phyloP scores from a whole-genome alignment of 2,888 invertebrate species.

The Podotricha telesiphe region DNA sequence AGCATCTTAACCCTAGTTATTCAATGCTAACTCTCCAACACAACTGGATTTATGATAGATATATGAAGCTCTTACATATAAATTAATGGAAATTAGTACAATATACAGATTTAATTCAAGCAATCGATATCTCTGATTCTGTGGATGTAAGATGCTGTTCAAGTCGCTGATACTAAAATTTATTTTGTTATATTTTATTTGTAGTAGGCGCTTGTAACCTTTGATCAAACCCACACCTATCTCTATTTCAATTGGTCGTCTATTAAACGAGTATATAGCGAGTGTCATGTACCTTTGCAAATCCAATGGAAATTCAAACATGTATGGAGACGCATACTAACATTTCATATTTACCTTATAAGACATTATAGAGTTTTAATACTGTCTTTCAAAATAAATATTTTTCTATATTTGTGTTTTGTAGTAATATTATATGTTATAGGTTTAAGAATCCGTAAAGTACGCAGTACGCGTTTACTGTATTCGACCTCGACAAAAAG shows the following conservation, averaged over 20 bases:
- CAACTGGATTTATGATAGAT: too few relatives aligned
- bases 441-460: neutral
- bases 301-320: neutral
- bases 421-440: neutral
- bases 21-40: too few relatives aligned
- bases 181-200: too few relatives aligned
- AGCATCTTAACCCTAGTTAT: too few relatives aligned
- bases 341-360: neutral
- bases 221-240: neutral
- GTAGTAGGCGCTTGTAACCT: neutral
- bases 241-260: slow-evolving; percentile 1
- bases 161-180: too few relatives aligned
- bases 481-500: too few relatives aligned
- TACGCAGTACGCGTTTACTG: neutral
- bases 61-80: too few relatives aligned
- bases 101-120: too few relatives aligned
- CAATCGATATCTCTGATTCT: too few relatives aligned
- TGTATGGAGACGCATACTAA: neutral
- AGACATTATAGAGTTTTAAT: neutral
- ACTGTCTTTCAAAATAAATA: neutral
- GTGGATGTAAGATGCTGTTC: too few relatives aligned
- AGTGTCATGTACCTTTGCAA: neutral
- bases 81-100: too few relatives aligned
- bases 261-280: neutral
- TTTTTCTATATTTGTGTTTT: neutral